These are phyloP conservation scores for Caenorhabditis sp. DNA, from an alignment of 2,888 invertebrate species.

Conservation along the genomic window DNA sequence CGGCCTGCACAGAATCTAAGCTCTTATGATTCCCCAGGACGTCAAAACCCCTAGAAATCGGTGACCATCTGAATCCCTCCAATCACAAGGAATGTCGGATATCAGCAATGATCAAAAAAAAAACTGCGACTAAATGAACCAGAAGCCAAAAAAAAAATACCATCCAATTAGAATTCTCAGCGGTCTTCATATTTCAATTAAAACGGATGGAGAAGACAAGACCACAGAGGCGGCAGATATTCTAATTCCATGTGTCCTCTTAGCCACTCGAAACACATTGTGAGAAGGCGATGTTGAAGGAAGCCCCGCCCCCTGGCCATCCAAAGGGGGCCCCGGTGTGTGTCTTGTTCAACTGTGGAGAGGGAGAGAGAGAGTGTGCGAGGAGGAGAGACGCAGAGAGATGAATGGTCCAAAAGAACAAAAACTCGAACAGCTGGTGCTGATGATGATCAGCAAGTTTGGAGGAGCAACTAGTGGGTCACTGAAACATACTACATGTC, in stretches of 20 bases:
- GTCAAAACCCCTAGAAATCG: too few relatives aligned
- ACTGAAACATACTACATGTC: too few relatives aligned
- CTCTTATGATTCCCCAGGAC: too few relatives aligned
- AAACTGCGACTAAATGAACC: too few relatives aligned
- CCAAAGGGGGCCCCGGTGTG: too few relatives aligned
- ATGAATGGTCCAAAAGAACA: not conserved
- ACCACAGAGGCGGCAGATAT: not conserved
- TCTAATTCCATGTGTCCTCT: constrained; percentile 22
- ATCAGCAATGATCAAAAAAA: too few relatives aligned
- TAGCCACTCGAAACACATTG: not conserved
- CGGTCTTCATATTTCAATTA: constrained; percentile 15
- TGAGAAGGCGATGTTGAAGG: not conserved
- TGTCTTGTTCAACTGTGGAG: not conserved
- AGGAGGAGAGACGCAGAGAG: constrained; percentile 2
- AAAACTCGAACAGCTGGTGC: constrained; percentile 3
- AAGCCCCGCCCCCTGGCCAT: not conserved
- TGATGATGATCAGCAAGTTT: not conserved
- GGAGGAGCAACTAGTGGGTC: not conserved
- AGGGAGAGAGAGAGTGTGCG: not conserved
- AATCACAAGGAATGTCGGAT: too few relatives aligned
- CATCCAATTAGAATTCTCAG: constrained; percentile 7
- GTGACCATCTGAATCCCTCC: too few relatives aligned
- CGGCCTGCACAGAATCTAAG: too few relatives aligned
- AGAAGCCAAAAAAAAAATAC: not conserved
- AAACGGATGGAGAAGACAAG: constrained; percentile 8